phyloP scores from a whole-genome alignment of 2,113 vertebrate genomes.

The Argyrosomus japonicus region DNA sequence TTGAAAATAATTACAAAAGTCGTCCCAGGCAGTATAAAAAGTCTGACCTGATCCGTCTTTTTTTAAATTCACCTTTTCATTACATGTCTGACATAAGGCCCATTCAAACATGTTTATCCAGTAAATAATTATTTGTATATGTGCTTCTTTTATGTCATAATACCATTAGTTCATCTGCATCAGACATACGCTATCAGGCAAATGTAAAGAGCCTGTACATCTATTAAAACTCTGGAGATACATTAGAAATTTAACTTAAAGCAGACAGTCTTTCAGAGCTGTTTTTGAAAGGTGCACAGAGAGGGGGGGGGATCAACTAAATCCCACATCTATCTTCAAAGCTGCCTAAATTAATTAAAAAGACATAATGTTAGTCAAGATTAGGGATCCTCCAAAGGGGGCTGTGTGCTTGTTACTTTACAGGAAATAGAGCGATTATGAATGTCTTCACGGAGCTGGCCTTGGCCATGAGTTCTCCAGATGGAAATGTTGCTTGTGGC shows the following conservation, averaged over 20 bases:
- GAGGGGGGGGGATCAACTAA: constrained; percentile 12
- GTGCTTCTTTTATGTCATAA: too few species aligned
- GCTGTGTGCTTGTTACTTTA: constrained; percentile 42
- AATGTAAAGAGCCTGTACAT: neutral
- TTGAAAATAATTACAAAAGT: too few species aligned
- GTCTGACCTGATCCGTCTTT: too few species aligned
- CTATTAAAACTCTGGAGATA: neutral
- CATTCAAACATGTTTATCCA: too few species aligned
- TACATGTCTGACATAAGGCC: too few species aligned
- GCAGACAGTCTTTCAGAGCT: neutral
- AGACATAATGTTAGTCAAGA: constrained; percentile 58
- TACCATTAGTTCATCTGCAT: too few species aligned
- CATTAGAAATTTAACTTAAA: neutral
- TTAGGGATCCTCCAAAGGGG: constrained; percentile 34
- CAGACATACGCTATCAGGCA: too few species aligned
- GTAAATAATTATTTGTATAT: too few species aligned
- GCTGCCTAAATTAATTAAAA: constrained; percentile 71
- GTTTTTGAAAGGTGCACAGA: neutral
- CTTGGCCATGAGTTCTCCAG: constrained; percentile 31
- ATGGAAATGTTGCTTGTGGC: constrained; percentile 23
- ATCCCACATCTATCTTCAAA: constrained; percentile 61
- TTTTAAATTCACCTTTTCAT: too few species aligned
- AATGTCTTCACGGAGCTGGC: constrained; percentile 28
- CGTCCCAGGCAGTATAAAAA: too few species aligned
- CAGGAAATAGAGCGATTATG: constrained; percentile 63